phyloP scores from a whole-genome alignment of 2,888 invertebrate genomes.

The Hyposoter didymator region DNA sequence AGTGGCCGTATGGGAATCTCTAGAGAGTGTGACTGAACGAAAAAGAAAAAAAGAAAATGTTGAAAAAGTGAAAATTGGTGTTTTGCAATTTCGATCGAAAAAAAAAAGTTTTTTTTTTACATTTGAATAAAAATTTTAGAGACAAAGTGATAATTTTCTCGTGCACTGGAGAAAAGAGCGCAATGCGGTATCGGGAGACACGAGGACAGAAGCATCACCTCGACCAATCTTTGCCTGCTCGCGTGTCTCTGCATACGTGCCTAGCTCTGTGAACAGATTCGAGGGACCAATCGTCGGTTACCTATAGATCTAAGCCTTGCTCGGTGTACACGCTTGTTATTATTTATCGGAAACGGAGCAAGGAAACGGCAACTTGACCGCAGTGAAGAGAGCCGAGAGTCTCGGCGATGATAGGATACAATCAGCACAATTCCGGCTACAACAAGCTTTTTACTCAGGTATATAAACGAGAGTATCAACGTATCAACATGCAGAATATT shows the following conservation, averaged over 20 bases:
- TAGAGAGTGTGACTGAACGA: not conserved
- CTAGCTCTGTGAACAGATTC: not conserved
- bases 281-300: slow-evolving; percentile 47
- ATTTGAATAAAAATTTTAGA: not conserved
- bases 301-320: slow-evolving; percentile 15
- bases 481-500: not conserved
- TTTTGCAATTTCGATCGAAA: not conserved
- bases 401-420: slow-evolving; percentile 90
- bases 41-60: not conserved
- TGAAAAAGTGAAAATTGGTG: not conserved
- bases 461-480: slow-evolving; percentile 65
- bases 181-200: slow-evolving; percentile 75
- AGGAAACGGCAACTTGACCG: slow-evolving; percentile 70
- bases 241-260: not conserved
- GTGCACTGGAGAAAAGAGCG: slow-evolving; percentile 64
- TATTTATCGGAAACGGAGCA: slow-evolving; percentile 45
- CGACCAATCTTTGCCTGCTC: slow-evolving; percentile 33
- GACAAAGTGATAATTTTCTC: slow-evolving; percentile 10
- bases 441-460: slow-evolving; percentile 94
- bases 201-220: slow-evolving; percentile 38
- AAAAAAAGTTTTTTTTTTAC: not conserved
- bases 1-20: not conserved
- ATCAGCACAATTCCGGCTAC: slow-evolving; percentile 91
- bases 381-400: slow-evolving; percentile 64
- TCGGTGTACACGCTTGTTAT: slow-evolving; percentile 22